Conservation (phyloP, 2,113 vertebrate species). For the Toxostoma redivivum region DNA sequence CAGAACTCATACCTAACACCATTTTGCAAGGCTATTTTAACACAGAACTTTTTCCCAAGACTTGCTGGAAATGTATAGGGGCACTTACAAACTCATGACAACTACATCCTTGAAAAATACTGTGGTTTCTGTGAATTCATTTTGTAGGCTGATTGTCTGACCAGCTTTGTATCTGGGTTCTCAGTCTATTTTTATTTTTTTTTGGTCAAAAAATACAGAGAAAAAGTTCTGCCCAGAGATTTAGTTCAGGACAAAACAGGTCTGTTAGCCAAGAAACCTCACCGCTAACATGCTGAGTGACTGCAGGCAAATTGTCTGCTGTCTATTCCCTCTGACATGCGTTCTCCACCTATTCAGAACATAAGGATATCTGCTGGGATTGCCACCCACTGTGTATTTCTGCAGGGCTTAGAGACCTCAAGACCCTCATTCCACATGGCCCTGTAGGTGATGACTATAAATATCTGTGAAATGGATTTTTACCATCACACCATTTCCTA, state of each 20-base stretch:
- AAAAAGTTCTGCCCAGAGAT: neutral
- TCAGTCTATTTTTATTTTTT: neutral
- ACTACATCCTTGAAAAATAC: neutral
- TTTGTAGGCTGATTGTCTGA: neutral
- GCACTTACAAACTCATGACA: neutral
- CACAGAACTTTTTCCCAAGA: neutral
- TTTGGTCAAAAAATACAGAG: neutral
- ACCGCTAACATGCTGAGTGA: neutral
- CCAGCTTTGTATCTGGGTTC: neutral
- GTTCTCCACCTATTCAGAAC: neutral
- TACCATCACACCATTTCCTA: neutral
- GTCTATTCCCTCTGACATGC: neutral
- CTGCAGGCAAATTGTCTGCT: conserved; percentile 29
- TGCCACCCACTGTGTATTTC: neutral
- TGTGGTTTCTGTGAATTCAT: neutral
- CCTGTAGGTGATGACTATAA: neutral
- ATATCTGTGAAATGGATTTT: neutral
- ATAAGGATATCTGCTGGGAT: neutral
- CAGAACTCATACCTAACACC: neutral
- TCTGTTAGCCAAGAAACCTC: neutral
- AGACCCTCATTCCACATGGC: neutral
- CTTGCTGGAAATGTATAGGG: neutral
- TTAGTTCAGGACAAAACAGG: neutral
- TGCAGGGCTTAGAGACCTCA: neutral
- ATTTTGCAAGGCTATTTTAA: neutral